Evolutionary conservation across 2,888 invertebrate genomes (phyloP).

Genomic region (Brachypalpus laphriformis): DNA sequence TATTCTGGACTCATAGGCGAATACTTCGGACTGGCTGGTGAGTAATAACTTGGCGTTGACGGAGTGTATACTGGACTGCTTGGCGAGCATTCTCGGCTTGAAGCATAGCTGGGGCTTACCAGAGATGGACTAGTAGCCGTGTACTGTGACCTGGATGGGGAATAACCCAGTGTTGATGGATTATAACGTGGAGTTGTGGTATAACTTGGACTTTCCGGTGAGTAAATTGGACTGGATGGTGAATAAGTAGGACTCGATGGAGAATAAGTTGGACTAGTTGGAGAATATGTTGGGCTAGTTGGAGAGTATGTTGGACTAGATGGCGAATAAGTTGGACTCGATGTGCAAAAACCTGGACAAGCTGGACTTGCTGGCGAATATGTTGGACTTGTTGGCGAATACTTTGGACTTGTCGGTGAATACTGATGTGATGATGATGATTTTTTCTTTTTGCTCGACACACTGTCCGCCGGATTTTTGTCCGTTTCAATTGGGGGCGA

Average conservation of each 20-base stretch:
- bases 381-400: slow-evolving; percentile 86
- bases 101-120: slow-evolving; percentile 74
- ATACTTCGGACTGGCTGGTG: slow-evolving; percentile 87
- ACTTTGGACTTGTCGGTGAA: slow-evolving; percentile 84
- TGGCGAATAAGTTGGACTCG: slow-evolving; percentile 87
- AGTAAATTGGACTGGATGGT: slow-evolving; percentile 86
- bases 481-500: slow-evolving; percentile 85
- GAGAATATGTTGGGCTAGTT: slow-evolving; percentile 89
- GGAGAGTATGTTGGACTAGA: slow-evolving; percentile 89
- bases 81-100: slow-evolving; percentile 90
- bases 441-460: slow-evolving; percentile 21
- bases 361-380: slow-evolving; percentile 87
- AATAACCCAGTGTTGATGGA: slow-evolving; percentile 84
- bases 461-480: background rate
- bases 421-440: slow-evolving; percentile 81
- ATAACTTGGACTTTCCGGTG: slow-evolving; percentile 87
- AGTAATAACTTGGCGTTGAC: slow-evolving; percentile 73
- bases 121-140: slow-evolving; percentile 88
- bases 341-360: slow-evolving; percentile 86
- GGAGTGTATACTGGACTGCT: slow-evolving; percentile 84
- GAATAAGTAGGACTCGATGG: slow-evolving; percentile 90
- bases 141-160: slow-evolving; percentile 88
- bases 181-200: slow-evolving; percentile 90
- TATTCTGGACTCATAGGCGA: slow-evolving; percentile 89
- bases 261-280: slow-evolving; percentile 89